Base-by-base conservation (phyloP, 35 echinoderm and acorn worm genomes). In the Lytechinus pictus region DNA sequence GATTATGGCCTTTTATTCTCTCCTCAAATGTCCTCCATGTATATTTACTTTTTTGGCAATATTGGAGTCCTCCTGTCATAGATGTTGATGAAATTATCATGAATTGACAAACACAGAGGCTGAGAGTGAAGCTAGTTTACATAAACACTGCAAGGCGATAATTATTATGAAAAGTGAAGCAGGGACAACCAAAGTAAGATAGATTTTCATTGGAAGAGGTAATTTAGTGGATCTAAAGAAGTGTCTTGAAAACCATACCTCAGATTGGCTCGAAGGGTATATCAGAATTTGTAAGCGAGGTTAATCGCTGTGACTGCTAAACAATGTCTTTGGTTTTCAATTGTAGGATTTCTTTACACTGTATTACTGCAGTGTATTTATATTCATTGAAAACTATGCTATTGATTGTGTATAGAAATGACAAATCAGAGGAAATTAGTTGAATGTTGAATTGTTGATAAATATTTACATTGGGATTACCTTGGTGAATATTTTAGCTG, bases 61-160 rank as follows among this genome's bases (percentile, higher is more conserved):
- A 79, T 24, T 24, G 66, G 19, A 24, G 66, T 79, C 66, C 21
- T 79, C 66, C 16, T 79, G 66, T 79, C 66, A 79, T 16, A 79
- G n/a, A 79, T 79, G 66, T 79, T 79, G 66, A 79, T 79, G 66
- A 79, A 79, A 79, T 79, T 79, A 79, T 79, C 66, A 79, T 79
- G n/a, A 79, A 79, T 79, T 79, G 66, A 79, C 66, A 79, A 79
- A 79, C 66, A 79, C 4, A 7, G 14, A 79, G 66, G 19, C 66
- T 5, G 66, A n/a, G 3, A 79, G 66, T 24, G 66, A 79, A 79
- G 66, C 66, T 79, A 79, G 66, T 79, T 79, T 79, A n/a, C 66
- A 79, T 79, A 79, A 79, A 79, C 66, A 79, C 66, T 79, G 66
- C 19, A 79, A 79, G 66, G 66, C 16, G 66, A 79, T 79, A 79